These are phyloP conservation scores for Rhodeus uyekii DNA, from an alignment of 2,797 vertebrate species.

Conservation along the genomic window DNA sequence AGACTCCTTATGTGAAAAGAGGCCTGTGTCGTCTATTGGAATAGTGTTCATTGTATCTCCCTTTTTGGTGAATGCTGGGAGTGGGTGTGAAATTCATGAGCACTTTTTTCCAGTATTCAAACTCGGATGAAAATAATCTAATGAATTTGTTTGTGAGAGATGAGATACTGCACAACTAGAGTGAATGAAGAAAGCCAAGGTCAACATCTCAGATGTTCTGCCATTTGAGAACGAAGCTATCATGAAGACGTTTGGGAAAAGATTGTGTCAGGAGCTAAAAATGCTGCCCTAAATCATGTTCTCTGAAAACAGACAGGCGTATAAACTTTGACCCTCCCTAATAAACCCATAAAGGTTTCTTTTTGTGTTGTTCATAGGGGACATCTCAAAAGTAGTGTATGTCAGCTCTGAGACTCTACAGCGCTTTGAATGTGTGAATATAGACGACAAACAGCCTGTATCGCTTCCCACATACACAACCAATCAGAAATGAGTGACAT, in stretches of 20 bases:
- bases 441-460: constrained; percentile 13
- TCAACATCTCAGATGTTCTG: background rate
- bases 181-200: background rate
- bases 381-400: constrained; percentile 12
- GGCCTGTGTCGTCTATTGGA: background rate
- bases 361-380: constrained; percentile 9
- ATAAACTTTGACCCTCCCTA: background rate
- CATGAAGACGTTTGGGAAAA: background rate
- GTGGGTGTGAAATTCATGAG: background rate
- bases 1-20: background rate
- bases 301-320: constrained; percentile 4
- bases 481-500: constrained; percentile 42
- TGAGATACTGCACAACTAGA: background rate
- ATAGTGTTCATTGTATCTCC: background rate
- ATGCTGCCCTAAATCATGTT: background rate
- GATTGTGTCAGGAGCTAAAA: background rate
- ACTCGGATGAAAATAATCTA: background rate
- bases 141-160: background rate
- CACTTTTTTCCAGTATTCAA: background rate
- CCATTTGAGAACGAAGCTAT: constrained; percentile 16
- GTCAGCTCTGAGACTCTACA: constrained; percentile 2
- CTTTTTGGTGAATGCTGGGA: background rate
- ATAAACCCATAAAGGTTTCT: background rate
- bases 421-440: background rate
- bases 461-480: constrained; percentile 17